A percentile compares a stretch with the other conserved stretches of the same genome.
Evolutionary conservation across 2,888 invertebrate genomes (phyloP).

Genomic region (Megaustenia siamemsis): DNA sequence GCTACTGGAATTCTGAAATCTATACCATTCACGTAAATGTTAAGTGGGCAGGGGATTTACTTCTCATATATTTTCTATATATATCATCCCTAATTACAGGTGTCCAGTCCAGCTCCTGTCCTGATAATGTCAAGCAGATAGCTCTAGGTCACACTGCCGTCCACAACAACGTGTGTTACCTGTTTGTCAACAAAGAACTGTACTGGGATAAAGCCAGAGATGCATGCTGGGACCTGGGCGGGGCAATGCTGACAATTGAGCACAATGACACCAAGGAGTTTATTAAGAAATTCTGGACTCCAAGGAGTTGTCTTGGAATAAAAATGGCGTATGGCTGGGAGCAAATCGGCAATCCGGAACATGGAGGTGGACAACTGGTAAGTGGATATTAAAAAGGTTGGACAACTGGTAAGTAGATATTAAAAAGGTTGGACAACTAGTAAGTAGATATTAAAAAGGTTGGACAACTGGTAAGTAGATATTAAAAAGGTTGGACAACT

Average conservation of each 20-base stretch:
- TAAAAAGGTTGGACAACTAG: too few species aligned
- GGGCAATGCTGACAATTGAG: slow-evolving; percentile 67
- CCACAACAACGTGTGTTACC: slow-evolving; percentile 64
- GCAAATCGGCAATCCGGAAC: slow-evolving; percentile 61
- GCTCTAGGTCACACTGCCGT: not conserved
- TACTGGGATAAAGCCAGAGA: slow-evolving; percentile 70
- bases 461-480: too few species aligned
- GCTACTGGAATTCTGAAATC: too few species aligned
- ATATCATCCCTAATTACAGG: not conserved
- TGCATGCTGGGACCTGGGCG: slow-evolving; percentile 68
- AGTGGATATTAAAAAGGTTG: slow-evolving; percentile 18
- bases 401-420: too few species aligned
- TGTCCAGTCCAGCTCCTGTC: slow-evolving; percentile 15
- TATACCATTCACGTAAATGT: too few species aligned
- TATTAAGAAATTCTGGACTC: slow-evolving; percentile 63
- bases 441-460: too few species aligned
- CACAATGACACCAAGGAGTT: slow-evolving; percentile 67
- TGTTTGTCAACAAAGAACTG: slow-evolving; percentile 68
- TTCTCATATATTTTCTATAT: too few species aligned
- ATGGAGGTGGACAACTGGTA: slow-evolving; percentile 75
- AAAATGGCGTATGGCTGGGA: slow-evolving; percentile 73
- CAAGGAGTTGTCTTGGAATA: slow-evolving; percentile 64
- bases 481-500: too few species aligned
- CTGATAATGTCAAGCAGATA: not conserved
- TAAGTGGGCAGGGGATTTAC: too few species aligned